phyloP scores from a whole-genome alignment of 1,140 invertebrate species.

The Luehdorfia chinensis region DNA sequence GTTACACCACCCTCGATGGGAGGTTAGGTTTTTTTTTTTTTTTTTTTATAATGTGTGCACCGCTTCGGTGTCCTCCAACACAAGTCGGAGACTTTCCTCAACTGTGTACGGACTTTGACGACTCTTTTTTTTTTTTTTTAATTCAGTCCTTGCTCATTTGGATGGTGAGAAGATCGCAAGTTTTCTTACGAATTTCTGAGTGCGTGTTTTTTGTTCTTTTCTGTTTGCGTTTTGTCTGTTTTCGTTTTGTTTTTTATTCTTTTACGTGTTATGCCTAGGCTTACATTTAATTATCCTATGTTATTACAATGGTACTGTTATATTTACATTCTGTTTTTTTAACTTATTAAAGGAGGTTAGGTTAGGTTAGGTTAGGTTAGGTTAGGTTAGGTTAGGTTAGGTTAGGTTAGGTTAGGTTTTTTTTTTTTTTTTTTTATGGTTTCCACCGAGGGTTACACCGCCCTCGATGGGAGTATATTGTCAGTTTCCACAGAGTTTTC shows the following conservation, averaged over 20 bases:
- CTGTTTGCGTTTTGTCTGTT: conserved; percentile 12
- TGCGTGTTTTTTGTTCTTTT: no score
- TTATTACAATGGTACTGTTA: conserved; percentile 4
- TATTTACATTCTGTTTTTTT: conserved; percentile 22
- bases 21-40: no score
- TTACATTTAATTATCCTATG: conserved; percentile 21
- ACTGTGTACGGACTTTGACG: no score
- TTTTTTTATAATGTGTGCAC: no score
- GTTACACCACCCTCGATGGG: conserved; percentile 20
- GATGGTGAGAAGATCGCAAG: conserved; percentile 16
- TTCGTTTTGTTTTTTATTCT: conserved; percentile 27
- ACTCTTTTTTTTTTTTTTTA: no score
- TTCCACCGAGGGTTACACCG: conserved; percentile 31
- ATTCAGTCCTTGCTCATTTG: conserved; percentile 13
- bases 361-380: conserved; percentile 1
- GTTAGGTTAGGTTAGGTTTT: conserved; percentile 27
- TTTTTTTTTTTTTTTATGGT: no score
- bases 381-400: not conserved
- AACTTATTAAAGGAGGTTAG: not conserved
- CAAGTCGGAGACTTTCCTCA: no score
- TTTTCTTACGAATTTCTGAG: conserved; percentile 16
- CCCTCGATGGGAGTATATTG: not conserved
- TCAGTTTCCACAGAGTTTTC: not conserved
- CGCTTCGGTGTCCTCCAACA: no score
- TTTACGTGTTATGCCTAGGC: no score